Percentiles rank a stretch among this genome's conserved stretches.
These are phyloP conservation scores for Amniataba percoides DNA, from an alignment of 2,797 vertebrate genomes.

Conservation along the genomic window DNA sequence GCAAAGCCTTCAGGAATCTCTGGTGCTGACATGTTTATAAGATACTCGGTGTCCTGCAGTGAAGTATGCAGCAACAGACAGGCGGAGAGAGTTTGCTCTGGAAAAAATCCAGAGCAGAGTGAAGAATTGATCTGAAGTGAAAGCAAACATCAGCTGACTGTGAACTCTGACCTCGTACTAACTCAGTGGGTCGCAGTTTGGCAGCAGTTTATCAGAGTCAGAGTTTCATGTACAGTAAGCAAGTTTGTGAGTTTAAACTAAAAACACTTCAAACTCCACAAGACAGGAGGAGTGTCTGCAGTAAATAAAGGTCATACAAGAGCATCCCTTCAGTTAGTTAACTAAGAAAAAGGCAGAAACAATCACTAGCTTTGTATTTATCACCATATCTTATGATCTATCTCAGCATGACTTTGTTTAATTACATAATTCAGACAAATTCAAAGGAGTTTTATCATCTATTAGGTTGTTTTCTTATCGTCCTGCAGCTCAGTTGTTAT, in stretches of 20 bases:
- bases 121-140: not conserved
- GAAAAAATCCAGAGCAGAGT: not conserved
- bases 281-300: not conserved
- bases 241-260: not conserved
- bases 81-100: not conserved
- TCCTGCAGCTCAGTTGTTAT: not conserved
- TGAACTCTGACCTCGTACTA: not conserved
- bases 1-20: not conserved
- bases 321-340: not conserved
- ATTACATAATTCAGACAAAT: not conserved
- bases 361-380: not conserved
- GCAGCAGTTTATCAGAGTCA: not conserved
- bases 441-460: not conserved
- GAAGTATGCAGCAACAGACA: not conserved
- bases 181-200: not conserved
- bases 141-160: not conserved
- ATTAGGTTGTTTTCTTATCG: not conserved
- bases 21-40: not conserved
- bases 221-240: accelerated
- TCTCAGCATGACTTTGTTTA: not conserved
- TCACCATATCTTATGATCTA: not conserved
- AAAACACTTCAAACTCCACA: not conserved
- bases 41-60: not conserved
- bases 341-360: not conserved
- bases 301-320: not conserved